A percentile compares a stretch with the other conserved stretches of the same genome.
Evolutionary conservation across 1,140 invertebrate species (phyloP).

Genomic region (Anastatus disparis): DNA sequence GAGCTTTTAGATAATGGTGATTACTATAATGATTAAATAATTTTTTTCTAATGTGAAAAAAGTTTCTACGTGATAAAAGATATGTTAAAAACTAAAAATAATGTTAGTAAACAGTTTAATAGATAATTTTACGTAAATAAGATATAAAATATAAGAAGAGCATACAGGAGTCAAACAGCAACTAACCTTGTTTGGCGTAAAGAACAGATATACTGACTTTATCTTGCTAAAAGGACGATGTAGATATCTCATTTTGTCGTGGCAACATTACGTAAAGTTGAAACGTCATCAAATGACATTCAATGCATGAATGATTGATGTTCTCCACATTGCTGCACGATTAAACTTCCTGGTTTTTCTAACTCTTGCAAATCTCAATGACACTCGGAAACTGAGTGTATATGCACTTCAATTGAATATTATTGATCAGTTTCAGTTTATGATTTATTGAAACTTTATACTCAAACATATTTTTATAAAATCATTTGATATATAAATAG

Average conservation of each 20-base stretch:
- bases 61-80: not conserved
- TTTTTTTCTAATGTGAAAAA: not conserved
- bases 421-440: too few relatives aligned
- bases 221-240: not conserved
- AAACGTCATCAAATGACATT: conserved; percentile 26
- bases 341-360: conserved; percentile 1
- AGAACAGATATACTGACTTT: not conserved
- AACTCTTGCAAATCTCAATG: not conserved
- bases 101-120: not conserved
- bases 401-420: too few relatives aligned
- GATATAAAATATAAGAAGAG: not conserved
- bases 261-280: conserved; percentile 32
- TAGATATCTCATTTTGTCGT: conserved; percentile 36
- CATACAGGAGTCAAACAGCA: not conserved
- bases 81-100: not conserved
- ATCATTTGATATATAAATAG: too few relatives aligned
- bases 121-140: not conserved
- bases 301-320: conserved; percentile 10
- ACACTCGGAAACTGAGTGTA: not conserved
- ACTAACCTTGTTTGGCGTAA: conserved; percentile 24
- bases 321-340: not conserved
- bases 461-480: too few relatives aligned
- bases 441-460: too few relatives aligned
- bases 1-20: not conserved
- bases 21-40: not conserved